Evolutionary conservation across 2,797 vertebrate species (phyloP).

Genomic region (Thripadectes ignobilis): DNA sequence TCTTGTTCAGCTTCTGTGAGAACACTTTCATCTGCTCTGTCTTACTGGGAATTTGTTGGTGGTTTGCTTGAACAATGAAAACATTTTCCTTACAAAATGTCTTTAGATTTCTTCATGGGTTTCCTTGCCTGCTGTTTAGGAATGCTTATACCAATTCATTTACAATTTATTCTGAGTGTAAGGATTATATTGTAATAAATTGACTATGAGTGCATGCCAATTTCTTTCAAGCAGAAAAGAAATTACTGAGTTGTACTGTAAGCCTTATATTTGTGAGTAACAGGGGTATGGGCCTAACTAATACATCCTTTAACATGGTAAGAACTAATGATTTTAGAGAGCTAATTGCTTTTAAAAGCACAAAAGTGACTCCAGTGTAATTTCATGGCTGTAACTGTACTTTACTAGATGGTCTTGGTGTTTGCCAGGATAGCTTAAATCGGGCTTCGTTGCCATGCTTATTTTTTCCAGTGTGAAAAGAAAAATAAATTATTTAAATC

Average conservation of each 20-base stretch:
- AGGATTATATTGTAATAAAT: constrained; percentile 6
- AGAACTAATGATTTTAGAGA: constrained; percentile 1
- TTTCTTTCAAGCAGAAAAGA: constrained; percentile 14
- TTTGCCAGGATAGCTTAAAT: constrained; percentile 10
- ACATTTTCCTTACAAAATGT: accelerated
- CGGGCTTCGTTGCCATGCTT: background rate
- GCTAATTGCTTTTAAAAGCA: constrained; percentile 22
- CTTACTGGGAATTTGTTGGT: background rate
- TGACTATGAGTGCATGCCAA: background rate
- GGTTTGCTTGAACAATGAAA: background rate
- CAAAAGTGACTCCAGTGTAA: background rate
- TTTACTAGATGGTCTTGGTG: background rate
- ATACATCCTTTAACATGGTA: background rate
- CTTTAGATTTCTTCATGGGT: background rate
- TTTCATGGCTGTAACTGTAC: background rate
- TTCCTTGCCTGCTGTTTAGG: background rate
- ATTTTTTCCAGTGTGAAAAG: constrained; percentile 33
- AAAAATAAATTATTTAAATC: constrained; percentile 67
- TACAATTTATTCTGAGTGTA: background rate
- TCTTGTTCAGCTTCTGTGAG: background rate
- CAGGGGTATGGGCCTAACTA: background rate
- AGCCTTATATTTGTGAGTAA: background rate
- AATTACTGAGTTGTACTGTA: background rate
- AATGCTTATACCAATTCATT: background rate
- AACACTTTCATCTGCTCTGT: background rate